Base-by-base conservation (phyloP, 2,797 vertebrate species). In the Acrossocheilus fasciatus region DNA sequence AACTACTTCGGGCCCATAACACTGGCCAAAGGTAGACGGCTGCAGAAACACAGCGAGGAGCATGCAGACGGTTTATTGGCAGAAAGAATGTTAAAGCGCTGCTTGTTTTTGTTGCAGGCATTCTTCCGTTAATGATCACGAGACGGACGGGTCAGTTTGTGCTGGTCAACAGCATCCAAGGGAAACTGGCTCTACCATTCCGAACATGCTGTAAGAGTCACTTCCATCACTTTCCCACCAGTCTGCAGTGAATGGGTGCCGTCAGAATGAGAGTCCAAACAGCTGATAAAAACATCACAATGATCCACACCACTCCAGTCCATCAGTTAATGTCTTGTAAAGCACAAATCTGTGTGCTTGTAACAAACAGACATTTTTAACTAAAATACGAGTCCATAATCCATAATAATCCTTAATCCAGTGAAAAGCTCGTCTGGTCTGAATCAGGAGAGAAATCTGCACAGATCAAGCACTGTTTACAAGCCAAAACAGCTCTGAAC, bases 1-100 rank as follows among this genome's bases (percentile, higher is more conserved):
- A 99, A 99, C 90, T 99, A 99, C 92, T 99, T 99, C 59, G 98
- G 98, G 15, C 98, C 98, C 82, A 95, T 97, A 92, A 96, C 96
- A 15, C 91, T 99, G 91, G 96, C 96, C 59, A 99, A 99, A 98
- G 97, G 98, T 99, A 93, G 81, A 45, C 8, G 2, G 26, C 41
- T 18, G 41, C 36, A 41, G 76, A 18, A 36, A 57, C 43, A 23
- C 15, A 47, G 9, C 34, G 7, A 18, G 64, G 64, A 34, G 17
- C 6, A 15, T 18, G 43, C 7, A 4, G 8, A 15, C 0, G 0
- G 39, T 72, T 12, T 62, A 30, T 4, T 45, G 39, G 9, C 11
- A 12, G 17, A 43, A 73, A 34, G 17, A 73, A 41, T 52, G 30
- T 54, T 83, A 74, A 45, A 68, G 41, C n/a, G 3, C 5, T 69